Percentiles rank a stretch among this genome's conserved stretches.
Conservation (phyloP, 1,140 invertebrate species). For the Leptinotarsa lineolata region DNA sequence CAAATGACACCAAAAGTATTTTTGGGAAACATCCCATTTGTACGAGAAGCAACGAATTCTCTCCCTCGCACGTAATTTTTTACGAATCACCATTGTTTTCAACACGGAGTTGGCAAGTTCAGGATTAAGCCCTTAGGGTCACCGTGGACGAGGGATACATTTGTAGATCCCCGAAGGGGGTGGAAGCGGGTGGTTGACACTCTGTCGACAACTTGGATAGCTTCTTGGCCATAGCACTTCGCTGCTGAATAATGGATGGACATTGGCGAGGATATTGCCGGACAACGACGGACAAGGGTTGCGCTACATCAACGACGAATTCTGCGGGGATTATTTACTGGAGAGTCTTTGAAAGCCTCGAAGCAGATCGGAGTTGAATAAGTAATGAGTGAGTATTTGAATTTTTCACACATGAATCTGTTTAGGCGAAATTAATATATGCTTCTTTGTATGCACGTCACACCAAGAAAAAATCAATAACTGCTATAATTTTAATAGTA, state of each 20-base stretch:
- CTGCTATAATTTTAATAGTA: too few species aligned
- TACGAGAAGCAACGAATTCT: constrained; percentile 23
- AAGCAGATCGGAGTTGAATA: too few species aligned
- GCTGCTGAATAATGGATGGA: constrained; percentile 33
- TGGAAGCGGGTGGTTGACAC: constrained; percentile 28
- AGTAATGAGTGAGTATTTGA: too few species aligned
- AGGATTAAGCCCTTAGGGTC: constrained; percentile 35
- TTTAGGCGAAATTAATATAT: too few species aligned
- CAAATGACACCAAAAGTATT: constrained; percentile 21
- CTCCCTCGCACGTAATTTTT: constrained; percentile 27
- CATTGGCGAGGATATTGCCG: constrained; percentile 12
- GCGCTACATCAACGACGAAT: constrained; percentile 20
- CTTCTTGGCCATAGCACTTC: constrained; percentile 24
- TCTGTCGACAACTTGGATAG: constrained; percentile 31
- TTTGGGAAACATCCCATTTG: constrained; percentile 27
- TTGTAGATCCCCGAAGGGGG: constrained; percentile 26
- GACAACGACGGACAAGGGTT: constrained; percentile 31
- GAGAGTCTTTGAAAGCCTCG: neutral
- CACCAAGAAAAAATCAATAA: too few species aligned
- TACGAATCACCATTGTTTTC: constrained; percentile 30
- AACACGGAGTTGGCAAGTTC: constrained; percentile 32
- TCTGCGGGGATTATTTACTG: constrained; percentile 26
- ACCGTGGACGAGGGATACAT: constrained; percentile 35
- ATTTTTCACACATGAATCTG: too few species aligned
- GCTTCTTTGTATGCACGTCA: too few species aligned